Percentiles rank a stretch among this genome's conserved stretches.
Conservation (phyloP, 1,140 invertebrate species). For the Atopsyche davidsoni region DNA sequence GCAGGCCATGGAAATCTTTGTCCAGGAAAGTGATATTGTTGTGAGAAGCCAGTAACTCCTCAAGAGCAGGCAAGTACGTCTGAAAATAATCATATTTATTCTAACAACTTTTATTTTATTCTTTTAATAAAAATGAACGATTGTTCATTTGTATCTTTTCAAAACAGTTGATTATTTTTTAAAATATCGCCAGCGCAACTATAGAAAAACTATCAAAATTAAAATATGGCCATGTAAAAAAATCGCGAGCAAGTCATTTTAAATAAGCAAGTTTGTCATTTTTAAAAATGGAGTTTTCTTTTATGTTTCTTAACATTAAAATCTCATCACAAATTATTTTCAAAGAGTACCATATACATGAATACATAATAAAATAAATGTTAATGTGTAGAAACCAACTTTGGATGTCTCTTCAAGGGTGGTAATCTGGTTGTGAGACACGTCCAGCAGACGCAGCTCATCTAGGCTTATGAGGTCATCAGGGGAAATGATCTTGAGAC, state of each 20-base stretch:
- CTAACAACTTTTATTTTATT: slow-evolving; percentile 7
- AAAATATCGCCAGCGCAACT: too few relatives aligned
- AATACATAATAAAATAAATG: not conserved
- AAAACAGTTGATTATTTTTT: too few relatives aligned
- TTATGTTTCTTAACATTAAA: too few relatives aligned
- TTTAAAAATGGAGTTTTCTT: too few relatives aligned
- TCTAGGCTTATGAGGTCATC: slow-evolving; percentile 70
- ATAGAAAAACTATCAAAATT: too few relatives aligned
- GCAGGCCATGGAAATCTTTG: slow-evolving; percentile 72
- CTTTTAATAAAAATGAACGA: too few relatives aligned
- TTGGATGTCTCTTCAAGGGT: slow-evolving; percentile 73
- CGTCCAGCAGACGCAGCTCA: slow-evolving; percentile 61
- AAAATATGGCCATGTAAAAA: too few relatives aligned
- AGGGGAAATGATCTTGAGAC: slow-evolving; percentile 60
- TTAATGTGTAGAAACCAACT: slow-evolving; percentile 45
- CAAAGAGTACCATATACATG: not conserved
- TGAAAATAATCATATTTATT: slow-evolving; percentile 40
- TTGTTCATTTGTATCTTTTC: too few relatives aligned
- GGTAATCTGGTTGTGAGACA: slow-evolving; percentile 68
- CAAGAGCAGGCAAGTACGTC: slow-evolving; percentile 69
- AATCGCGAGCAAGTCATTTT: too few relatives aligned
- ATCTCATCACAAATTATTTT: not conserved
- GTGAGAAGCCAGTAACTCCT: slow-evolving; percentile 66
- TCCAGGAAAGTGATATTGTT: slow-evolving; percentile 66
- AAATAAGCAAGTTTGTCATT: too few relatives aligned